phyloP scores from a whole-genome alignment of 2,113 vertebrate genomes.

The Gasterosteus nipponicus region DNA sequence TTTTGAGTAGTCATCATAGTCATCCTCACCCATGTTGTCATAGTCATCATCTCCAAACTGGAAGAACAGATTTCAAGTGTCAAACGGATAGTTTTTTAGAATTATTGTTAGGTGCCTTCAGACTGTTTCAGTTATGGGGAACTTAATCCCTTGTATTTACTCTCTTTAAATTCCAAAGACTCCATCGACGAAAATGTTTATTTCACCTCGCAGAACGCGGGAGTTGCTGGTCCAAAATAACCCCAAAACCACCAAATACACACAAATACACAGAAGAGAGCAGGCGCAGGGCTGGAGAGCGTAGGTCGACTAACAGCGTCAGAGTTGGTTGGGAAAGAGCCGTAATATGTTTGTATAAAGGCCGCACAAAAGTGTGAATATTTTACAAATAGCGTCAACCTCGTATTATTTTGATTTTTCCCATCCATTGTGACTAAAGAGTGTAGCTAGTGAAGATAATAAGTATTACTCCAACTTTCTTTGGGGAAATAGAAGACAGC shows the following conservation, averaged over 20 bases:
- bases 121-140: background rate
- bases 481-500: background rate
- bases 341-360: too few species aligned
- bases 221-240: background rate
- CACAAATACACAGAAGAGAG: too few species aligned
- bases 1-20: slow-evolving; percentile 91
- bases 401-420: too few species aligned
- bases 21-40: slow-evolving; percentile 87
- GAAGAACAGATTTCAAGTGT: background rate
- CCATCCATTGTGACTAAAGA: background rate
- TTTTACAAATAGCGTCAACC: too few species aligned
- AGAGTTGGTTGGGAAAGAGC: background rate
- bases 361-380: too few species aligned
- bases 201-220: background rate
- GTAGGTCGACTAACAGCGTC: background rate
- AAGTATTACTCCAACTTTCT: background rate
- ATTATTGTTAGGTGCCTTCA: background rate
- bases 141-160: background rate
- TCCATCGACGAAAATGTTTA: background rate
- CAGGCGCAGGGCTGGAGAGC: background rate
- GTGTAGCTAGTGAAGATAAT: background rate
- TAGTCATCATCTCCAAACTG: slow-evolving; percentile 88
- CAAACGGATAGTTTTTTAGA: background rate
- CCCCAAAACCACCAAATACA: too few species aligned
- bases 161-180: background rate